Percentiles rank a stretch among this genome's conserved stretches.
phyloP scores from a whole-genome alignment of 2,113 vertebrate species.

The Cinclus cinclus region DNA sequence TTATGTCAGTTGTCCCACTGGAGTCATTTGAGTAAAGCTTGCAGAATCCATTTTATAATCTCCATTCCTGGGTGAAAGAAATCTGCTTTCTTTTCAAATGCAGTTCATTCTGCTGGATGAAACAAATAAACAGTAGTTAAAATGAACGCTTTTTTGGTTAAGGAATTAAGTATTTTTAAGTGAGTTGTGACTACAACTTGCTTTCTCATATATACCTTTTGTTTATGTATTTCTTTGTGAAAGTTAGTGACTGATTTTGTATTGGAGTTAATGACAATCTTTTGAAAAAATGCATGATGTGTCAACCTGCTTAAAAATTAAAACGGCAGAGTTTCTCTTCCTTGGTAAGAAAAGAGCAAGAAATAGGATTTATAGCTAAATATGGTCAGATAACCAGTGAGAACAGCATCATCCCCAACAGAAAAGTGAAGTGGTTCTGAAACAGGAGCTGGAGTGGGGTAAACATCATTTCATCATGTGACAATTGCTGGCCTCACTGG shows the following conservation, averaged over 20 bases:
- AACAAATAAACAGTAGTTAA: neutral
- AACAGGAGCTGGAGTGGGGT: neutral
- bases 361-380: neutral
- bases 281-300: neutral
- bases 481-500: neutral
- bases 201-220: neutral
- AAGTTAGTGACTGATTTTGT: neutral
- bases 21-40: conserved; percentile 9
- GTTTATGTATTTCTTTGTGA: neutral
- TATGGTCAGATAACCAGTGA: neutral
- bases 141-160: neutral
- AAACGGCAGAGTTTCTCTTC: neutral
- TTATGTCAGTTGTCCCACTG: neutral
- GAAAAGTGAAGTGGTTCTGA: neutral
- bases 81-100: neutral
- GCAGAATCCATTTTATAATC: conserved; percentile 6
- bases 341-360: neutral
- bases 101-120: neutral
- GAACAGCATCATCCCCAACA: neutral
- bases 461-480: neutral
- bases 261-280: neutral
- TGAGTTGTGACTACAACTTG: neutral
- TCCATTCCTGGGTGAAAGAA: neutral
- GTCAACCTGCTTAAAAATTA: neutral
- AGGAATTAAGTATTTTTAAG: neutral